These are phyloP conservation scores for Nymphalis urticae DNA, from an alignment of 2,888 invertebrate species.

Conservation along the genomic window DNA sequence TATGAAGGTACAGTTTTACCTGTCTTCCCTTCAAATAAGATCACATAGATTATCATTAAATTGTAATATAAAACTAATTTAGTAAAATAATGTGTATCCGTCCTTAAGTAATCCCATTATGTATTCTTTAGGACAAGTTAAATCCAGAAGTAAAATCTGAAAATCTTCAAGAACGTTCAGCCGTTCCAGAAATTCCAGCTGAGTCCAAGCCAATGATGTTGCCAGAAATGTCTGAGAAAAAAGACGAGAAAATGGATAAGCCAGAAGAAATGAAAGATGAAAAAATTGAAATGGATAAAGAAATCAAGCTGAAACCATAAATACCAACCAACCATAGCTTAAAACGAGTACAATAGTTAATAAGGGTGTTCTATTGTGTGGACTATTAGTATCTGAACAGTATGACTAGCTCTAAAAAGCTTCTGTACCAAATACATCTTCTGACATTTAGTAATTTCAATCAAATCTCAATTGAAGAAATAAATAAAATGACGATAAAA, in stretches of 20 bases:
- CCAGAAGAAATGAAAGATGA: constrained; percentile 38
- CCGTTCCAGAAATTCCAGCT: constrained; percentile 49
- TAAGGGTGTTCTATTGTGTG: constrained; percentile 2
- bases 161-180: constrained; percentile 51
- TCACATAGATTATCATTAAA: neutral
- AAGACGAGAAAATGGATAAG: constrained; percentile 43
- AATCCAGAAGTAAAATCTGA: constrained; percentile 53
- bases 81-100: too few relatives aligned
- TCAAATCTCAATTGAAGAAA: constrained; percentile 13
- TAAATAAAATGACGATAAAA: constrained; percentile 5
- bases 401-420: constrained; percentile 48
- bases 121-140: constrained; percentile 48
- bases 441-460: constrained; percentile 16
- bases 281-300: constrained; percentile 27
- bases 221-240: constrained; percentile 36
- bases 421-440: constrained; percentile 70
- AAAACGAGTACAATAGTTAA: constrained; percentile 11
- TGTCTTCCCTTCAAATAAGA: too few relatives aligned
- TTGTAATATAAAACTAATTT: neutral
- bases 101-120: neutral
- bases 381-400: constrained; percentile 34
- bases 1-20: too few relatives aligned
- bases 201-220: constrained; percentile 42
- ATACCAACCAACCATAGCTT: too few relatives aligned
- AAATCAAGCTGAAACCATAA: constrained; percentile 30